Percentiles rank a stretch among this genome's conserved stretches.
phyloP scores from a whole-genome alignment of 2,888 invertebrate species.

The Electrophaes corylata region DNA sequence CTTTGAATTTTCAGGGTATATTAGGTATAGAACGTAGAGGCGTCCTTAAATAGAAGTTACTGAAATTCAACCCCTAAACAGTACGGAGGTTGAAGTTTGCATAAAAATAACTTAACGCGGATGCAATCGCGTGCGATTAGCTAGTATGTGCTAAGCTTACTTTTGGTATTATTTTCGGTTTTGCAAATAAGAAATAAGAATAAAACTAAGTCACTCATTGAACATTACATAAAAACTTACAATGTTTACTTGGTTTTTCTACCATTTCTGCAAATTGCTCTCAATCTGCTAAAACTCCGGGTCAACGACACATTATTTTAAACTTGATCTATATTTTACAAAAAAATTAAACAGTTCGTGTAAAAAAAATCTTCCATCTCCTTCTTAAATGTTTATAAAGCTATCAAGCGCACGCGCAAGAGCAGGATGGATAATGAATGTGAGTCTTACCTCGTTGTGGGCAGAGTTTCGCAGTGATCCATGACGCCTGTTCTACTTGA shows the following conservation, averaged over 20 bases:
- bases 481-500: conserved; percentile 75
- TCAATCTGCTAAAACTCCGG: conserved; percentile 55
- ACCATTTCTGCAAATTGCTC: conserved; percentile 42
- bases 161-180: too few relatives aligned
- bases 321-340: conserved; percentile 79
- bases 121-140: too few relatives aligned
- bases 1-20: too few relatives aligned
- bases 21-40: too few relatives aligned
- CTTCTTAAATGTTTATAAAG: conserved; percentile 39
- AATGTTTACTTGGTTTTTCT: conserved; percentile 40
- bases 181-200: neutral
- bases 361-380: conserved; percentile 61
- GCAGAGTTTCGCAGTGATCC: conserved; percentile 74
- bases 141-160: neutral
- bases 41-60: too few relatives aligned
- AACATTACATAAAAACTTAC: conserved; percentile 14
- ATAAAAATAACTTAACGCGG: too few relatives aligned
- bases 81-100: too few relatives aligned
- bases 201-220: neutral
- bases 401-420: conserved; percentile 38
- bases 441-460: conserved; percentile 60
- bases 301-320: conserved; percentile 78
- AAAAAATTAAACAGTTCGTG: conserved; percentile 64
- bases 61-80: too few relatives aligned
- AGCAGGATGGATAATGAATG: conserved; percentile 59